Percentiles rank a stretch among this genome's conserved stretches.
These are phyloP conservation scores for Sabellastarte sp. DNA, from an alignment of 2,888 invertebrate species.

Conservation along the genomic window DNA sequence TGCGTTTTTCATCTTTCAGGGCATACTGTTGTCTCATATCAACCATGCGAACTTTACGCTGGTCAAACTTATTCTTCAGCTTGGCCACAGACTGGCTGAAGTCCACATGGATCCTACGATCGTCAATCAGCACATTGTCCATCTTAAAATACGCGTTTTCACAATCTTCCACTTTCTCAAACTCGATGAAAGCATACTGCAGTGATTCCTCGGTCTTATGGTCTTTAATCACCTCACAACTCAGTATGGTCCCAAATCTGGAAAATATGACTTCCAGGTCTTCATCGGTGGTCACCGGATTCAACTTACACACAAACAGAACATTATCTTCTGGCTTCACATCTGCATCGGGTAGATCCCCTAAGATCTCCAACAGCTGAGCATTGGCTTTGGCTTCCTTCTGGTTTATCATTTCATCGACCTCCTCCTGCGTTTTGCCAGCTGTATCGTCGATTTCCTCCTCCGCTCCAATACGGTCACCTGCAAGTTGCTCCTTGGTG, in stretches of 20 bases:
- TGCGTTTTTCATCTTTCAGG: too few species aligned
- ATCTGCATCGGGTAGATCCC: conserved; percentile 95
- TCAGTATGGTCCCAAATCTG: conserved; percentile 75
- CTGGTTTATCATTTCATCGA: conserved; percentile 82
- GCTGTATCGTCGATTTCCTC: conserved; percentile 88
- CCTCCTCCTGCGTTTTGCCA: conserved; percentile 80
- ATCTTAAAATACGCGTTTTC: conserved; percentile 99
- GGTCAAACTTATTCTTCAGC: conserved; percentile 42
- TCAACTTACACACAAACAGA: conserved; percentile 96
- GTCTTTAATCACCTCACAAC: conserved; percentile 95
- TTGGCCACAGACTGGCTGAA: conserved; percentile 99
- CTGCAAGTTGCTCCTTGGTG: conserved; percentile 73
- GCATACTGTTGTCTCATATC: too few species aligned
- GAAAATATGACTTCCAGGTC: conserved; percentile 97
- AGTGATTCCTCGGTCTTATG: conserved; percentile 88
- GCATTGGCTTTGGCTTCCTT: conserved; percentile 95
- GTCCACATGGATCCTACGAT: conserved; percentile 97
- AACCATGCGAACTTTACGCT: too few species aligned
- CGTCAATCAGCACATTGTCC: conserved; percentile 99
- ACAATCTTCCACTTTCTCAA: conserved; percentile 76
- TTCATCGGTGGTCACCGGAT: conserved; percentile 96
- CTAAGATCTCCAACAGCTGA: conserved; percentile 94
- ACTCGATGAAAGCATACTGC: conserved; percentile 99
- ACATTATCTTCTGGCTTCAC: conserved; percentile 99
- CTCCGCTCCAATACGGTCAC: conserved; percentile 87